Base-by-base conservation (phyloP, 2,888 invertebrate species). In the Osmoderma eremita region DNA sequence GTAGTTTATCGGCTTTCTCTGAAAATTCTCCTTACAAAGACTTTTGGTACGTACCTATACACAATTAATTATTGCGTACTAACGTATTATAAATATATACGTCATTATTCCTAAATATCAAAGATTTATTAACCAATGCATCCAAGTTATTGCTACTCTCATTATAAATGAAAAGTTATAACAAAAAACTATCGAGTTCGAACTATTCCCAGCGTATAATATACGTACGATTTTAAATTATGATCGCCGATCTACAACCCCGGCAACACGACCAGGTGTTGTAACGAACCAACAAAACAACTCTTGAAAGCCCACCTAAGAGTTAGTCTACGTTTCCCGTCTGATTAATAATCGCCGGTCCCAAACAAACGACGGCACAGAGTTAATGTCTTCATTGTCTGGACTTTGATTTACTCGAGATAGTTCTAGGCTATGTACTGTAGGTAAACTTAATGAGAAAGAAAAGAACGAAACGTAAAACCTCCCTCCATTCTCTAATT, bases 311-410 rank as follows among this genome's bases (percentile, higher is more conserved):
- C 65, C 65, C 65, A 65, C 65, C 65, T 65, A 65, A 41, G 65
- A 38, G 63, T 65, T 65, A 36, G 54, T 41, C 54, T 53, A 41
- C 41, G 41, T 42, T 56, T 56, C 64, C 53, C 64, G 51, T 53
- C 53, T 65, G 65, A 65, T 65, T 65, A 65, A 65, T 54, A 65
- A 54, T 53, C 65, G 65, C 42, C 56, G 56, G 56, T 42, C 65
- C 65, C 65, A 53, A 65, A 54, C 65, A 65, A 65, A 65, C 56
- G 54, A 65, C 65, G n/a, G 54, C 65, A 65, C 65, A 50, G 50
- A 54, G 54, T 56, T 65, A 65, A 65, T 65, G 65, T 65, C 65
- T 65, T 65, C 65, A 65, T 65, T 65, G 65, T 65, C 65, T 65
- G 54, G 54, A 54, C 65, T 65, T 53, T 53, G 65, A 65, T 65